Base-by-base conservation (phyloP, 2,113 vertebrate species). In the Bucco capensis region DNA sequence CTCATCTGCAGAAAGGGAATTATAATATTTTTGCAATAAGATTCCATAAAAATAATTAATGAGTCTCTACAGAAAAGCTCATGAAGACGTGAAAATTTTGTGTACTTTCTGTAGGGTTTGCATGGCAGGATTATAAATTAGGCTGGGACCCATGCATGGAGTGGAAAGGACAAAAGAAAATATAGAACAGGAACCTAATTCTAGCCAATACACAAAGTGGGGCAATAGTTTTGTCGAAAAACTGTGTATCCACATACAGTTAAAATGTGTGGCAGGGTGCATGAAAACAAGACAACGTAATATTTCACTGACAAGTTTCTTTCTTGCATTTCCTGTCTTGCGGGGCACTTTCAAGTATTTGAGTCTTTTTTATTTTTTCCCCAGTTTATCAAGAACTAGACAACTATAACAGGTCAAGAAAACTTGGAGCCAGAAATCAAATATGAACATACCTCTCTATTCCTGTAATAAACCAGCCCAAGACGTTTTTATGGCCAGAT, bases 11-110 rank as follows among this genome's bases (percentile, higher is more conserved):
- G 57, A 78, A 83, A 74, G 31, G 61, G 37, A 93, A 88, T 90
- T 19, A 46, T 22, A 89, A 40, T 73, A 64, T 78, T 88, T 92
- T 94, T 78, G 3, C 2, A 53, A 50, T 64, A 94, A 78, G 49
- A 67, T 69, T 15, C 31, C 46, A 86, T 90, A 86, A 95, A 93
- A 90, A 83, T 90, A 78, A 91, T 91, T 95, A 94, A 83, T 78
- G 69, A 91, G 49, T 56, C 73, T 75, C 73, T 57, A 61, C 57
- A 66, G 88, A 93, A 95, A 94, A 88, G 40, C 69, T 70, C 56
- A 77, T 28, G 79, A 73, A 89, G 67, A 87, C 40, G 85, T 67
- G 37, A 94, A 88, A 88, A 91, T 81, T 88, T 77, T 93, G 69
- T 83, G n/a, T 71, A 69, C 90, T 93, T 89, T 88, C 67, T 81